phyloP scores from a whole-genome alignment of 2,113 vertebrate genomes.

The Litocranius walleri region DNA sequence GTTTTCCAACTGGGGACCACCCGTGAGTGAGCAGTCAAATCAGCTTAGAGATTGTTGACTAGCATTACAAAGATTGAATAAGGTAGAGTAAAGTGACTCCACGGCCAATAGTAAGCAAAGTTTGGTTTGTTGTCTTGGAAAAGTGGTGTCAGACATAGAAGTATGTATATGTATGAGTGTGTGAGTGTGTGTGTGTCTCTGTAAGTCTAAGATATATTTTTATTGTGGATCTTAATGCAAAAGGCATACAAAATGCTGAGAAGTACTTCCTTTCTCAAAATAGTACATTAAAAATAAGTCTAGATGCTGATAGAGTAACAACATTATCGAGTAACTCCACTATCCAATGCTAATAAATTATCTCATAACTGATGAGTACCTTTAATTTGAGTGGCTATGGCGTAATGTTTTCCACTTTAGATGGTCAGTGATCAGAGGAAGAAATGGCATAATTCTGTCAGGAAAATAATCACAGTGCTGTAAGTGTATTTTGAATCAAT shows the following conservation, averaged over 20 bases:
- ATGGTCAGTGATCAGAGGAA: background rate
- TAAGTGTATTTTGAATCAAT: background rate
- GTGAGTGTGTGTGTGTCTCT: background rate
- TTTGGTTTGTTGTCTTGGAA: background rate
- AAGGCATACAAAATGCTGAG: background rate
- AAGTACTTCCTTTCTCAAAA: background rate
- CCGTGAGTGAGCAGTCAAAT: background rate
- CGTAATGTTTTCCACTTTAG: background rate
- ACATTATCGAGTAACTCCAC: background rate
- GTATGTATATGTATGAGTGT: background rate
- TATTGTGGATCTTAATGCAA: background rate
- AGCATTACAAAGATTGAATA: background rate
- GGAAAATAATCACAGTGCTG: background rate
- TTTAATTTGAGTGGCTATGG: background rate
- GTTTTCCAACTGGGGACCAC: background rate
- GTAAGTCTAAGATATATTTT: background rate
- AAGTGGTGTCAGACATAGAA: background rate
- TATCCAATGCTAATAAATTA: background rate
- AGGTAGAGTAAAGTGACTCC: background rate
- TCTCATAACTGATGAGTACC: background rate
- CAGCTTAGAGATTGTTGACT: background rate
- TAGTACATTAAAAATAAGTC: background rate
- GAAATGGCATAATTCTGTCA: background rate
- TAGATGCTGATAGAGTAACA: background rate
- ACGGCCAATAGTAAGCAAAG: background rate